phyloP scores from a whole-genome alignment of 1,140 invertebrate species.

The Dendroctonus ponderosae region DNA sequence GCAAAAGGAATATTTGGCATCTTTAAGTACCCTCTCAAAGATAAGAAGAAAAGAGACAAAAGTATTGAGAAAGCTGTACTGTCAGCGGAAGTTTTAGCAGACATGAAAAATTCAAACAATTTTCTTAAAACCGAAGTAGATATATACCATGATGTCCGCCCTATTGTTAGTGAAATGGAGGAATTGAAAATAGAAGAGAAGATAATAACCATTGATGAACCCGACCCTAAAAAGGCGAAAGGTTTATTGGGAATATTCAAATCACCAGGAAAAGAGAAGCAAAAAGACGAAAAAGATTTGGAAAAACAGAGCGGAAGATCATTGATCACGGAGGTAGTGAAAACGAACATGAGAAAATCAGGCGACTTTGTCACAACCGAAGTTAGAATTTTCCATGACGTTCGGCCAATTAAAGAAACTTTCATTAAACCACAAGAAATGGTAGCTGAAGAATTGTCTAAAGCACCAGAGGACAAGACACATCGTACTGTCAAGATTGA shows the following conservation, averaged over 20 bases:
- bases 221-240: slow-evolving; percentile 5
- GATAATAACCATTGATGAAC: not conserved
- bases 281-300: not conserved
- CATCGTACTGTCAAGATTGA: slow-evolving; percentile 15
- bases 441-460: not conserved
- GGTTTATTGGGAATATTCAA: slow-evolving; percentile 7
- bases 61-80: slow-evolving; percentile 17
- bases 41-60: slow-evolving; percentile 25
- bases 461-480: slow-evolving; percentile 25
- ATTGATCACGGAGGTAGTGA: not conserved
- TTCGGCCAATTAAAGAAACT: slow-evolving; percentile 12
- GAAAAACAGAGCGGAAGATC: too few relatives aligned
- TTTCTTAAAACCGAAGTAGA: slow-evolving; percentile 30
- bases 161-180: not conserved
- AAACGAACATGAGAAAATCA: slow-evolving; percentile 15
- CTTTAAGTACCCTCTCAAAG: slow-evolving; percentile 23
- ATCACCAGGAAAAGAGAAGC: slow-evolving; percentile 7
- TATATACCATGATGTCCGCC: slow-evolving; percentile 33
- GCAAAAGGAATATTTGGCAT: slow-evolving; percentile 19
- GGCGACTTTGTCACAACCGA: slow-evolving; percentile 23
- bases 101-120: slow-evolving; percentile 21
- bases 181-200: too few relatives aligned
- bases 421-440: not conserved
- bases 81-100: slow-evolving; percentile 1
- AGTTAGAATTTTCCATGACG: slow-evolving; percentile 29